Evolutionary conservation across 2,797 vertebrate genomes (phyloP), one percentile per base, ranked within the genome.

Genomic region (Bufotes viridis): DNA sequence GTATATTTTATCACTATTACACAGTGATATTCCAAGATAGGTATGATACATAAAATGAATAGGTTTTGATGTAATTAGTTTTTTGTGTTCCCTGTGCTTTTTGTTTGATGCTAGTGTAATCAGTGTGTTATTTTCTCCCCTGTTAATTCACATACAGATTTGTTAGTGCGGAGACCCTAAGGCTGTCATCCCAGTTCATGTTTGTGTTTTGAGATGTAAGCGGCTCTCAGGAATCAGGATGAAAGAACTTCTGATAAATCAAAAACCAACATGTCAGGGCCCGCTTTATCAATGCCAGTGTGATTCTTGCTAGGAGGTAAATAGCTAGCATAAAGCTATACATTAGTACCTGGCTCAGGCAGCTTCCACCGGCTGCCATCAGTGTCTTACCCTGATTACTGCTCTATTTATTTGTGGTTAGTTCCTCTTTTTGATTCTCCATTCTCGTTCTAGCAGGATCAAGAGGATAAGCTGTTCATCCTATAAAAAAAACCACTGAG

Each of bases 391-490:
- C 51, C 79, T 78, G 79, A 81, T 78, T 86, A 82, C 70, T 61
- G 67, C 74, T 79, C 29, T 78, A 74, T 85, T 85, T 89, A 89
- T 86, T 69, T 86, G 84, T 49, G 70, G 84, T 55, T 78, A 76
- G 58, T 63, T 86, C 60, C 69, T 89, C 83, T 60, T 89, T 88
- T 14, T 82, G 82, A 89, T 82, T 89, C 88, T 89, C 84, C 14
- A 57, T 81, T 83, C 53, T 86, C 84, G 78, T 82, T 82, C 88
- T 86, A 82, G 51, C 11, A 10, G 84, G 84, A 89, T 89, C 88
- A 89, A 83, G 84, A 72, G 72, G 88, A 89, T 89, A 89, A 89
- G 84, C 84, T 89, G 84, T 89, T 89, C 79, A 86, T 86, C 88
- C 80, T 67, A 78, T 83, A 69, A 86, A 87, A 87, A 42, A 82